Base-by-base conservation (phyloP, 2,797 vertebrate species). In the Cyclura pinguis region DNA sequence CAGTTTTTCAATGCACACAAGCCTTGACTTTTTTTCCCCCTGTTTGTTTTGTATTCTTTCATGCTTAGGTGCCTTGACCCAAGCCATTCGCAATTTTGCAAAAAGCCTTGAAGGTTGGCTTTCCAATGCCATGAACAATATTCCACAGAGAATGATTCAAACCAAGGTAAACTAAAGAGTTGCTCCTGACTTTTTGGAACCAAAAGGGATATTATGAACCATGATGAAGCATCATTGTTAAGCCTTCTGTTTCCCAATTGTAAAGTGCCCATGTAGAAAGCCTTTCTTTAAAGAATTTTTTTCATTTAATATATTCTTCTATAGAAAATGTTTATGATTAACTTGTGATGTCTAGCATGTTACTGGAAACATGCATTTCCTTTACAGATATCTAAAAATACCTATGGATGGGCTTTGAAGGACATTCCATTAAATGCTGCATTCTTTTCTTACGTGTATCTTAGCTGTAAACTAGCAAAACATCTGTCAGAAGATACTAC, bases 31-130 rank as follows among this genome's bases (percentile, higher is more conserved):
- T 42, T 94, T 95, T 81, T 96, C 95, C 96, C 62, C 90, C 64
- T 29, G 95, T 92, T n/a, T 95, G 50, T 94, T 96, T 95, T 96
- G 81, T 96, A 57, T 95, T 96, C 82, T 96, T 93, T 94, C 81
- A 94, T 90, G 83, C 64, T 90, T 95, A 98, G 97, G 97, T 98
- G 97, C 98, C 97, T 98, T 98, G 98, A 98, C 98, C 96, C 98
- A 98, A 98, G 98, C 98, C 97, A 98, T 98, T 97, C 98, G 98
- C 96, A 98, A 98, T 97, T 98, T 98, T 98, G 98, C 98, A 97
- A 98, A 98, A 98, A 98, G 98, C 97, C 98, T 98, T 97, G 98
- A 98, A 98, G 98, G 98, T 95, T 98, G 98, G 98, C 97, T 98
- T 96, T 98, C 98, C 80, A 98, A 92, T 97, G 98, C 98, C 97